Percentiles rank a stretch among this genome's conserved stretches.
Conservation (phyloP, 2,888 invertebrate species). For the Andrena minutula region DNA sequence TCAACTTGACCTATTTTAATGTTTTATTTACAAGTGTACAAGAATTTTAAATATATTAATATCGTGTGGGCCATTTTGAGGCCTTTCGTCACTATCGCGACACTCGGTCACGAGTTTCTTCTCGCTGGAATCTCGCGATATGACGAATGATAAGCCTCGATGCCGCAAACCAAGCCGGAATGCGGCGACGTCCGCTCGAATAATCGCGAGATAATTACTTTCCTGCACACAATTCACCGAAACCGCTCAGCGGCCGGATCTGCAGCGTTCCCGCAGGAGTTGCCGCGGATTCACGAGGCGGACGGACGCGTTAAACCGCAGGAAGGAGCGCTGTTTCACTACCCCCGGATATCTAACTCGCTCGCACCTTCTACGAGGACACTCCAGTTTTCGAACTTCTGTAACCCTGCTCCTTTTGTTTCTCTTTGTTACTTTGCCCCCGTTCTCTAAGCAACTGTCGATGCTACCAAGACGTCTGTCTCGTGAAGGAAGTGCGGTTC, state of each 20-base stretch:
- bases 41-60: background rate
- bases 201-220: slow-evolving; percentile 68
- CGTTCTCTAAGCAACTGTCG: background rate
- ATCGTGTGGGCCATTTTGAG: background rate
- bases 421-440: background rate
- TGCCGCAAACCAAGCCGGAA: slow-evolving; percentile 36
- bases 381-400: slow-evolving; percentile 33
- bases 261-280: slow-evolving; percentile 56
- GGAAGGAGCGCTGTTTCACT: slow-evolving; percentile 70
- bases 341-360: slow-evolving; percentile 73
- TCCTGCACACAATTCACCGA: slow-evolving; percentile 51
- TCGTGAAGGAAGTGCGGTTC: background rate
- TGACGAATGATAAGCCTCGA: slow-evolving; percentile 44
- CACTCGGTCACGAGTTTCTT: background rate
- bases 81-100: background rate
- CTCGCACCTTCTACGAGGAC: slow-evolving; percentile 55
- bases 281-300: slow-evolving; percentile 65
- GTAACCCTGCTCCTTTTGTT: background rate
- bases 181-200: slow-evolving; percentile 53
- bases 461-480: background rate
- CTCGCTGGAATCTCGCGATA: slow-evolving; percentile 13
- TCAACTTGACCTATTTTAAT: too few species aligned
- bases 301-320: slow-evolving; percentile 78
- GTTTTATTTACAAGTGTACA: too few species aligned
- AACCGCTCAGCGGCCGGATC: slow-evolving; percentile 65